Evolutionary conservation across 2,888 invertebrate genomes (phyloP).

Genomic region (Thalpophila matura): DNA sequence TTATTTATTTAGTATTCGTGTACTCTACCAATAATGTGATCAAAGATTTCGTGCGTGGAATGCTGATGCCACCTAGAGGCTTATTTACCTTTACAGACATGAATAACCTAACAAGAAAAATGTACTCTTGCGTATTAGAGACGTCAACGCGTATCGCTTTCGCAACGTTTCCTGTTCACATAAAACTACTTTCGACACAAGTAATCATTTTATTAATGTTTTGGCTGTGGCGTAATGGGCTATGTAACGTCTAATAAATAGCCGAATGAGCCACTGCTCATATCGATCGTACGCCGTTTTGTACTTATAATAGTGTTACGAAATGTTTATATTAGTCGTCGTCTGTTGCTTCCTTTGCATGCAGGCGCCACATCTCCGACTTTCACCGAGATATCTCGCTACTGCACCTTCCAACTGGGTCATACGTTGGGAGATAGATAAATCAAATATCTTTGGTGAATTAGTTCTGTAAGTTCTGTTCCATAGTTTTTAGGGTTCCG

Average conservation of each 20-base stretch:
- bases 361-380: slow-evolving; percentile 79
- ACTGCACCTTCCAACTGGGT: slow-evolving; percentile 75
- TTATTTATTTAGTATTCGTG: slow-evolving; percentile 67
- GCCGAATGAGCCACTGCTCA: slow-evolving; percentile 68
- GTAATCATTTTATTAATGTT: slow-evolving; percentile 72
- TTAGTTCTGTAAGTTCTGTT: slow-evolving; percentile 64
- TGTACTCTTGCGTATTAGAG: slow-evolving; percentile 16
- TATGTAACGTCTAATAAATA: slow-evolving; percentile 74
- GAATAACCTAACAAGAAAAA: slow-evolving; percentile 18
- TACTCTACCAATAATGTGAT: slow-evolving; percentile 63
- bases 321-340: slow-evolving; percentile 80
- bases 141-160: slow-evolving; percentile 38
- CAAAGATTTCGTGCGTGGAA: slow-evolving; percentile 67
- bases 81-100: slow-evolving; percentile 49
- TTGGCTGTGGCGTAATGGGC: slow-evolving; percentile 76
- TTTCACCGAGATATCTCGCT: slow-evolving; percentile 80
- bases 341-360: slow-evolving; percentile 73
- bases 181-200: slow-evolving; percentile 71
- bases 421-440: slow-evolving; percentile 72
- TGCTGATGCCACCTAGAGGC: slow-evolving; percentile 58
- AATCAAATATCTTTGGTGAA: slow-evolving; percentile 64
- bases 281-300: slow-evolving; percentile 76
- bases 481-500: no score
- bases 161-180: slow-evolving; percentile 64
- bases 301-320: slow-evolving; percentile 77